Evolutionary conservation across 2,888 invertebrate genomes (phyloP), one percentile per base, ranked within the genome.

Genomic region (Oxycera nigricornis): DNA sequence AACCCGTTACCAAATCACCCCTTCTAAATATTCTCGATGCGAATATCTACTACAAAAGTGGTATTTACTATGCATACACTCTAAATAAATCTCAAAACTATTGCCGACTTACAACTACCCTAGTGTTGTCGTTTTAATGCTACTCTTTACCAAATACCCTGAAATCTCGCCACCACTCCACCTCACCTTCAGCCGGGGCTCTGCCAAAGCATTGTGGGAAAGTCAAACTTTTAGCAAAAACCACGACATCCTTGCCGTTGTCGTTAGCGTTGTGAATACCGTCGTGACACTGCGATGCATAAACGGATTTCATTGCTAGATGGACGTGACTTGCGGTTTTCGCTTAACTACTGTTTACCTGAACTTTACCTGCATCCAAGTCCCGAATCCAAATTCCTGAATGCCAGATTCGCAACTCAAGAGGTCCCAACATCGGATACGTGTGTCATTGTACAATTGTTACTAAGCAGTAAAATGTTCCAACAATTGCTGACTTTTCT

Each of bases 281-380:
- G n/a, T n/a, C 65, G 68, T 68, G 68, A 50, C 68, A 50, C 57
- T 59, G 55, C 57, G 59, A 73, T 73, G 73, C 72, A 65, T 55
- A 76, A 76, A 61, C 73, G 55, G 68, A 62, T 72, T 72, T 72
- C 72, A 72, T 73, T 76, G 46, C 73, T 30, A 61, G 70, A 76
- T 76, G 75, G 75, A 76, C 75, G 75, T 76, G 75, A 76, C 75
- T 76, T 76, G 75, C 30, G 75, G 62, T 74, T 74, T 59, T 65
- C 46, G 59, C 62, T 73, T 70, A 76, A 74, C 75, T 65, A 74
- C 70, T 76, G 72, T 76, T 74, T 73, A 76, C 74, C 62, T 73
- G 59, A 73, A 76, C 65, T 76, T 72, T 72, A 76, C 65, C 73
- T 72, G 72, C 22, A 31, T 7, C 35, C 35, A 9, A 26, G 50